Conservation (phyloP, 2,113 vertebrate species). For the Vicugna pacos region DNA sequence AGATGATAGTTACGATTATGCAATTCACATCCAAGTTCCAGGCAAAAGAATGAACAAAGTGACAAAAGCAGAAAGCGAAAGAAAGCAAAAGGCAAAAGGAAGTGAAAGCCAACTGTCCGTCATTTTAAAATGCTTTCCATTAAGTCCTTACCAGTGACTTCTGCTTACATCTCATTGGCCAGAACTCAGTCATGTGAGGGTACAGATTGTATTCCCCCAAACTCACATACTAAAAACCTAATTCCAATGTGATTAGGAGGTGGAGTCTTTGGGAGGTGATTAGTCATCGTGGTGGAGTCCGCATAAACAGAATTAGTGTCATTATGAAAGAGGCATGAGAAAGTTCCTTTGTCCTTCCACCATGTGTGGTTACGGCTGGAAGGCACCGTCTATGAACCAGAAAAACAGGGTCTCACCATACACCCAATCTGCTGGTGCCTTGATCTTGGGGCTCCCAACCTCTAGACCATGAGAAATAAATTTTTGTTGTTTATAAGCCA, state of each 20-base stretch:
- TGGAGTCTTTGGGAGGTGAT: neutral
- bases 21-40: neutral
- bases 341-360: neutral
- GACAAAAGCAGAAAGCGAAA: neutral
- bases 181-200: neutral
- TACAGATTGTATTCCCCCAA: neutral
- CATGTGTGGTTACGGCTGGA: neutral
- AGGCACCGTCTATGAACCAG: neutral
- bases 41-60: neutral
- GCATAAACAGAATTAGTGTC: neutral
- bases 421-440: neutral
- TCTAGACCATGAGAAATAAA: neutral
- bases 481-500: neutral
- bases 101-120: neutral
- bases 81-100: neutral
- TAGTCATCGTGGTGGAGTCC: neutral
- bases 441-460: neutral
- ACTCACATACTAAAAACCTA: neutral
- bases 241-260: neutral
- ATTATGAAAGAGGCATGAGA: neutral
- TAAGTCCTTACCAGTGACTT: neutral
- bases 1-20: neutral
- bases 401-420: neutral
- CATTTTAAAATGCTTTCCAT: neutral
- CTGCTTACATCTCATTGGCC: neutral